Evolutionary conservation across 2,797 vertebrate genomes (phyloP).

Genomic region (Leptoclinus maculatus): DNA sequence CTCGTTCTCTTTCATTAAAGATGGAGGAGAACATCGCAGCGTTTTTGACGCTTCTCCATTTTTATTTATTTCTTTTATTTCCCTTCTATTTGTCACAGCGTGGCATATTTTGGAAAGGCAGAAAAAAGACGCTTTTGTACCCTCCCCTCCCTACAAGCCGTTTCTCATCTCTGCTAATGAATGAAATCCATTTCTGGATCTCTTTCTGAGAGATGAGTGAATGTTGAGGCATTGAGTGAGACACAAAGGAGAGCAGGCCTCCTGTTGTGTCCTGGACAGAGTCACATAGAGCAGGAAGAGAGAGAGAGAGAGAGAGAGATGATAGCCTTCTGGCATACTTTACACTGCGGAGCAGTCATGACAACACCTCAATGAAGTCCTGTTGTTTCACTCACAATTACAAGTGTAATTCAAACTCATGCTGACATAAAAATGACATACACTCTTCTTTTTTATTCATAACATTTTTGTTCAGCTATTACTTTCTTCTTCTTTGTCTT

Average conservation of each 20-base stretch:
- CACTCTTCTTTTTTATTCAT: background rate
- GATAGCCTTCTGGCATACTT: slow-evolving; percentile 41
- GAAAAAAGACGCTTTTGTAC: slow-evolving; percentile 35
- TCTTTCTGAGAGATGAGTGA: slow-evolving; percentile 47
- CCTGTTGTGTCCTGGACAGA: slow-evolving; percentile 56
- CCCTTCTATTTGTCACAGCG: slow-evolving; percentile 33
- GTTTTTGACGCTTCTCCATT: slow-evolving; percentile 19
- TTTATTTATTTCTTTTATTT: slow-evolving; percentile 21
- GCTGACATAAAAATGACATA: background rate
- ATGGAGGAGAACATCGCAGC: slow-evolving; percentile 51
- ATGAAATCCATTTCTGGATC: slow-evolving; percentile 61
- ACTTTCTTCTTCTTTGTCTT: background rate
- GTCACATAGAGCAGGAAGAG: slow-evolving; percentile 35
- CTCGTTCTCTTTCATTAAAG: slow-evolving; percentile 71
- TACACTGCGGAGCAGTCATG: background rate
- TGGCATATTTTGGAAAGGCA: slow-evolving; percentile 39
- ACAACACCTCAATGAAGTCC: slow-evolving; percentile 18
- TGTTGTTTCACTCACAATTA: slow-evolving; percentile 17
- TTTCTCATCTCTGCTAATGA: slow-evolving; percentile 71
- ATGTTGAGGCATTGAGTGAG: slow-evolving; percentile 48
- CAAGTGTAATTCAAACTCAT: slow-evolving; percentile 10
- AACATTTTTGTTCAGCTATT: background rate
- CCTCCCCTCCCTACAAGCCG: slow-evolving; percentile 47
- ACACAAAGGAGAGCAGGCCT: slow-evolving; percentile 53
- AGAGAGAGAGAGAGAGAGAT: background rate